A percentile compares a stretch with the other conserved stretches of the same genome.
Evolutionary conservation across 2,797 vertebrate genomes (phyloP).

Genomic region (Myoxocephalus aenaeus): DNA sequence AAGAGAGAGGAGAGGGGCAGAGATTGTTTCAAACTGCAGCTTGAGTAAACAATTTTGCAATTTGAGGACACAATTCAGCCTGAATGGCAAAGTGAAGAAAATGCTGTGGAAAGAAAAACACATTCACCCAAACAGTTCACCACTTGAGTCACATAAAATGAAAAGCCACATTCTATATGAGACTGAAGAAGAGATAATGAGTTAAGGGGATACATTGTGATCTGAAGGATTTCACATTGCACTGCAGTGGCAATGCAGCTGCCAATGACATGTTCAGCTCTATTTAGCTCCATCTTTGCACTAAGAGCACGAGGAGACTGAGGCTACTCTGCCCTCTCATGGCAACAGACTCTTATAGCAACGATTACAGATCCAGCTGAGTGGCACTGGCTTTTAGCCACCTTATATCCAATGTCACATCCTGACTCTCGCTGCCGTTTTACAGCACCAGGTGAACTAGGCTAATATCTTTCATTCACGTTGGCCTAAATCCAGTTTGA

Average conservation of each 20-base stretch:
- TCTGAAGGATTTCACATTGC: constrained; percentile 66
- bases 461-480: constrained; percentile 60
- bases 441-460: constrained; percentile 65
- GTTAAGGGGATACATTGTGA: constrained; percentile 51
- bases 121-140: constrained; percentile 1
- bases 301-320: constrained; percentile 47
- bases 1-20: neutral
- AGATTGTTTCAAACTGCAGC: constrained; percentile 35
- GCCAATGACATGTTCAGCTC: constrained; percentile 70
- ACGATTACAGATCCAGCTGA: constrained; percentile 36
- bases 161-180: neutral
- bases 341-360: constrained; percentile 63
- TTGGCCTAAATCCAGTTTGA: constrained; percentile 65
- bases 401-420: constrained; percentile 67
- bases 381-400: constrained; percentile 48
- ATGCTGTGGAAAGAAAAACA: constrained; percentile 31
- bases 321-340: constrained; percentile 73
- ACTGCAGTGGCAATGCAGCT: constrained; percentile 73
- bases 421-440: constrained; percentile 49
- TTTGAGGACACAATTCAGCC: constrained; percentile 34
- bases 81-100: constrained; percentile 2
- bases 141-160: neutral
- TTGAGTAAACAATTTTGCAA: constrained; percentile 32
- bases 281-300: constrained; percentile 61
- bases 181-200: constrained; percentile 30